A percentile compares a stretch with the other conserved stretches of the same genome.
phyloP scores from a whole-genome alignment of 2,888 invertebrate species.

The Eupithecia subumbrata region DNA sequence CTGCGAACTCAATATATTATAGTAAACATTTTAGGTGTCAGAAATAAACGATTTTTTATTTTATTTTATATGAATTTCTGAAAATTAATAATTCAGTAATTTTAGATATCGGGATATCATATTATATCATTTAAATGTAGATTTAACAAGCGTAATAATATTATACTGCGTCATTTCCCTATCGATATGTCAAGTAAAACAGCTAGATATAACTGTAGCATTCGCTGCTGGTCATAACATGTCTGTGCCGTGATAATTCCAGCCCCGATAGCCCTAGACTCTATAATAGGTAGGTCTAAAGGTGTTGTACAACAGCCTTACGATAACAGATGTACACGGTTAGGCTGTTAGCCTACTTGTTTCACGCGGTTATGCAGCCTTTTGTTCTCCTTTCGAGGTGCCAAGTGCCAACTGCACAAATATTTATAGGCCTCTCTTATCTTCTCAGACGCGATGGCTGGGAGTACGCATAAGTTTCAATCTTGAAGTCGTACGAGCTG shows the following conservation, averaged over 20 bases:
- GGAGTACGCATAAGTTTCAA: not conserved
- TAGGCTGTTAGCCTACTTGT: slow-evolving; percentile 42
- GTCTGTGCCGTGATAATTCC: slow-evolving; percentile 43
- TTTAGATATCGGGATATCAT: too few species aligned
- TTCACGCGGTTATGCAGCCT: slow-evolving; percentile 28
- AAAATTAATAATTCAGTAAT: too few species aligned
- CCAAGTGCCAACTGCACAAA: slow-evolving; percentile 5
- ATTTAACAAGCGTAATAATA: too few species aligned
- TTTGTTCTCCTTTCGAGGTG: slow-evolving; percentile 21
- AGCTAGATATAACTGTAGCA: slow-evolving; percentile 39
- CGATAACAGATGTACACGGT: slow-evolving; percentile 42
- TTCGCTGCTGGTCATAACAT: slow-evolving; percentile 40
- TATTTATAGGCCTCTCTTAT: slow-evolving; percentile 8
- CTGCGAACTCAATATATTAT: too few species aligned
- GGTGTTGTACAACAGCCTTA: slow-evolving; percentile 30
- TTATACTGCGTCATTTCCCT: too few species aligned
- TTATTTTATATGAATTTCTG: too few species aligned
- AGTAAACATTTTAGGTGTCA: too few species aligned
- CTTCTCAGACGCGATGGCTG: not conserved
- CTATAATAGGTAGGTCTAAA: not conserved
- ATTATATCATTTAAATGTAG: too few species aligned
- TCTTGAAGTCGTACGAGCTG: not conserved
- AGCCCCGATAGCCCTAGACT: slow-evolving; percentile 28
- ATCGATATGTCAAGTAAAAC: too few species aligned
- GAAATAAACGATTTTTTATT: too few species aligned